Conservation (phyloP, 92 coral and sea anemone genomes). For the Parazoanthus swiftii region DNA sequence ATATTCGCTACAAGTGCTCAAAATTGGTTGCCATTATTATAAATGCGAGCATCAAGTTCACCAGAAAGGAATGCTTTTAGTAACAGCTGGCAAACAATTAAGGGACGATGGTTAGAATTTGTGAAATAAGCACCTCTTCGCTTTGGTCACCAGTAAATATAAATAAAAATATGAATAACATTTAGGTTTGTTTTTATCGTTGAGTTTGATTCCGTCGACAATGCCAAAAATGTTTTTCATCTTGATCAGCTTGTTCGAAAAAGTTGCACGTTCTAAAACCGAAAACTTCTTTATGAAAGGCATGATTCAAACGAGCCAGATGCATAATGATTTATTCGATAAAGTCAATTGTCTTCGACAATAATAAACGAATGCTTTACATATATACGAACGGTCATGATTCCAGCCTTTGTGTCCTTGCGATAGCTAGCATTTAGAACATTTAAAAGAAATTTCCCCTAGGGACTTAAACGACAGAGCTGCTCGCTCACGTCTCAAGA, state of each 20-base stretch:
- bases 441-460: background rate
- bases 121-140: slow-evolving; percentile 4
- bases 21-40: no score
- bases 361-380: slow-evolving; percentile 7
- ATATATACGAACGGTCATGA: background rate
- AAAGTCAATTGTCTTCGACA: slow-evolving; percentile 8
- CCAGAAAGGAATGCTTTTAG: background rate
- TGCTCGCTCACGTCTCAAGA: no score
- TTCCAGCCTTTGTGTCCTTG: background rate
- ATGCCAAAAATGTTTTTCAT: background rate
- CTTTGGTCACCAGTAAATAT: background rate
- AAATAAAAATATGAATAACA: slow-evolving; percentile 3
- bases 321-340: background rate
- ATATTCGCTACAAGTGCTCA: background rate
- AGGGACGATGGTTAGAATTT: slow-evolving; percentile 8
- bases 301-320: background rate
- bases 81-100: slow-evolving; percentile 19
- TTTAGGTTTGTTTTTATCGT: background rate
- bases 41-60: background rate
- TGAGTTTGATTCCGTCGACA: background rate
- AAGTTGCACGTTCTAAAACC: background rate
- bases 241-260: background rate
- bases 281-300: background rate
- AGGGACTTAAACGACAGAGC: background rate
- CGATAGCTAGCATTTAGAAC: background rate